Percentiles rank a stretch among this genome's conserved stretches.
Evolutionary conservation across 1,140 invertebrate species (phyloP).

Genomic region (Ylistrum balloti): DNA sequence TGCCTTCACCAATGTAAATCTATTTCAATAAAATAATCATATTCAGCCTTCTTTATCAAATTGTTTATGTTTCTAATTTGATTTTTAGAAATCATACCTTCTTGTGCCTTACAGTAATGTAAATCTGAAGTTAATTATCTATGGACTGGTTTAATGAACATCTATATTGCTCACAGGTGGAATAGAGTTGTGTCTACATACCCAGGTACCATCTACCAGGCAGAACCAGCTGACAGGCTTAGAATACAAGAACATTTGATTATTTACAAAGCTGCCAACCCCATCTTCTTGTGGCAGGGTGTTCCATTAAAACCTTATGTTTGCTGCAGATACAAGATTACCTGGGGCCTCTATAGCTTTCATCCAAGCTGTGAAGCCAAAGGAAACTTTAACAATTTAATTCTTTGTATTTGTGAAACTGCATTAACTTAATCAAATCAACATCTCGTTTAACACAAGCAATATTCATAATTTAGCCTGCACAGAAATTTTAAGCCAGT

Average conservation of each 20-base stretch:
- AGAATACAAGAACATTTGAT: not conserved
- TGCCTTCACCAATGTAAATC: not conserved
- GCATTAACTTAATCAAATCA: not conserved
- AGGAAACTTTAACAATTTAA: not conserved
- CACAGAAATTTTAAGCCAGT: too few species aligned
- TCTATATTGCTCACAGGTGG: conserved; percentile 24
- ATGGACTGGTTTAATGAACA: conserved; percentile 2
- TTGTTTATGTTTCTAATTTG: too few species aligned
- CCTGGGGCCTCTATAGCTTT: not conserved
- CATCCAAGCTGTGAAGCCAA: not conserved
- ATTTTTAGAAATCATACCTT: not conserved
- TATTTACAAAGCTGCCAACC: not conserved
- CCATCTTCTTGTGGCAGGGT: too few species aligned
- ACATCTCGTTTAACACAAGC: not conserved
- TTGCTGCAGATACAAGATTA: not conserved
- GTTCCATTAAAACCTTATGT: not conserved
- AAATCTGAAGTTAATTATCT: not conserved
- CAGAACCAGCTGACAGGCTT: not conserved
- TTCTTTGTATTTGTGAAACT: not conserved
- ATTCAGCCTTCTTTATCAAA: too few species aligned
- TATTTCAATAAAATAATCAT: not conserved
- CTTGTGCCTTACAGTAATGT: not conserved
- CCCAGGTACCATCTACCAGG: not conserved
- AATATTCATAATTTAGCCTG: not conserved
- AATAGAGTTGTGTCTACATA: not conserved